phyloP scores from a whole-genome alignment of 2,113 vertebrate genomes.

The Regulus satrapa region DNA sequence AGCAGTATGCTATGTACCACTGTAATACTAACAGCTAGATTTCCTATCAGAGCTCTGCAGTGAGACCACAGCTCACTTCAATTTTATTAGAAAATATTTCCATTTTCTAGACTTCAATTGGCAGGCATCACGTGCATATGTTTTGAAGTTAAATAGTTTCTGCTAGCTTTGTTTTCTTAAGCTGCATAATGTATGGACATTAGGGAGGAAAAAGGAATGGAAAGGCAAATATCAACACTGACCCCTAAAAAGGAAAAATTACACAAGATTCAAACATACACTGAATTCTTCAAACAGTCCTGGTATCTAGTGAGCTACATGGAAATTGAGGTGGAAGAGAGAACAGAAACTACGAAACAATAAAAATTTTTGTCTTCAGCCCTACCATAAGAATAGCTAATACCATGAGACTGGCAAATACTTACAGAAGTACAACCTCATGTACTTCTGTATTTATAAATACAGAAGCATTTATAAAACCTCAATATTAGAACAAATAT shows the following conservation, averaged over 20 bases:
- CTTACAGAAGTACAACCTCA: background rate
- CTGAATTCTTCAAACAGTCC: background rate
- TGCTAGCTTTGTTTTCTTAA: background rate
- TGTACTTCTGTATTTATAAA: no score
- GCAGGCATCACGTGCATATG: background rate
- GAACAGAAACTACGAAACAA: background rate
- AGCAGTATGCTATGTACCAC: background rate
- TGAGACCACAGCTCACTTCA: background rate
- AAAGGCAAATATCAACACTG: background rate
- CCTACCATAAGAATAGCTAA: background rate
- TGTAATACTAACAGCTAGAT: background rate
- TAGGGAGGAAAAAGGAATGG: background rate
- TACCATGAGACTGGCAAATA: background rate
- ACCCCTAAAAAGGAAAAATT: background rate
- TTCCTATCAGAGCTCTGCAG: background rate
- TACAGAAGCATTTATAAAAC: background rate
- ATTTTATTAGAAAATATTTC: background rate
- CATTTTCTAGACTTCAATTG: background rate
- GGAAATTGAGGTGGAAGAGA: background rate
- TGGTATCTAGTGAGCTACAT: background rate
- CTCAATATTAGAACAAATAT: background rate
- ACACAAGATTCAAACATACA: background rate
- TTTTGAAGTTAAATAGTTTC: background rate
- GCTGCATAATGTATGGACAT: accelerated
- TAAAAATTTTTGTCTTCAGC: background rate